Conservation (phyloP, 2,888 invertebrate species). For the Drosophila mercatorum region DNA sequence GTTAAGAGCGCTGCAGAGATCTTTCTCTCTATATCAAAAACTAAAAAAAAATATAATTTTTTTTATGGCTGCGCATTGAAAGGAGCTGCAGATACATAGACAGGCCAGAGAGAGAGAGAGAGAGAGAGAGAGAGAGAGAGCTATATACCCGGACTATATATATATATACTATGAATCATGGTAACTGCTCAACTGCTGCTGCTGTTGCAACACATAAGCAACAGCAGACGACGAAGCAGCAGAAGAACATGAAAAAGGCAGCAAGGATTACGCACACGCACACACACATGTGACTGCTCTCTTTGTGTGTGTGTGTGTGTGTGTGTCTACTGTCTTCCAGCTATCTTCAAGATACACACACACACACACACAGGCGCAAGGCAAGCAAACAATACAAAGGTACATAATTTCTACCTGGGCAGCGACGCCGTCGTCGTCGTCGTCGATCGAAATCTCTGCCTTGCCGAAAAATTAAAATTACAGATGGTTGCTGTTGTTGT, state of each 20-base stretch:
- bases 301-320: background rate
- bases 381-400: slow-evolving; percentile 63
- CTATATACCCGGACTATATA: background rate
- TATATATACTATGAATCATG: slow-evolving; percentile 66
- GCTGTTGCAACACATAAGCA: slow-evolving; percentile 16
- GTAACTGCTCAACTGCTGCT: slow-evolving; percentile 50
- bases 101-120: too few relatives aligned
- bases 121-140: too few relatives aligned
- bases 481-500: slow-evolving; percentile 66
- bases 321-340: slow-evolving; percentile 61
- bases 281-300: background rate
- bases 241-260: slow-evolving; percentile 43
- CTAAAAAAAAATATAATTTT: background rate
- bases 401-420: slow-evolving; percentile 77
- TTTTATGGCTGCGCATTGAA: slow-evolving; percentile 15
- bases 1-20: slow-evolving; percentile 17
- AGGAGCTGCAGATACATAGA: slow-evolving; percentile 39
- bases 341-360: slow-evolving; percentile 63
- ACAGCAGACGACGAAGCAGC: slow-evolving; percentile 28
- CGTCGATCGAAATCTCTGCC: slow-evolving; percentile 75
- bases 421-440: slow-evolving; percentile 45
- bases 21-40: slow-evolving; percentile 13
- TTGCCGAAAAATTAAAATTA: slow-evolving; percentile 79
- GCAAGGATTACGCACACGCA: slow-evolving; percentile 55
- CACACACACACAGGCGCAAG: slow-evolving; percentile 17